Evolutionary conservation across 1,140 invertebrate genomes (phyloP).

Genomic region (Euwallacea similis): DNA sequence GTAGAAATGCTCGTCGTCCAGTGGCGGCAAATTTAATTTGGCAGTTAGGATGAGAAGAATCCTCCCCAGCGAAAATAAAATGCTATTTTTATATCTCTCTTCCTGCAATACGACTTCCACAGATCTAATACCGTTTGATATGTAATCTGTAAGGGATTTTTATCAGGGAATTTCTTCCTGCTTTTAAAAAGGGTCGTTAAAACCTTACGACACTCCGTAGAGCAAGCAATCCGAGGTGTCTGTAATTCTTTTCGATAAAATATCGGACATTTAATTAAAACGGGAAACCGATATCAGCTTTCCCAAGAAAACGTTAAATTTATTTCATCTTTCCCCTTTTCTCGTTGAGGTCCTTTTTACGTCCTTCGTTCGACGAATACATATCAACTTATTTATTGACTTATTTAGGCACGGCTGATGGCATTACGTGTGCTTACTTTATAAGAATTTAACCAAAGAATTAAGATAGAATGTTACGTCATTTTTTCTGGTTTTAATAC

Average conservation of each 20-base stretch:
- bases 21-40: not conserved
- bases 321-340: too few relatives aligned
- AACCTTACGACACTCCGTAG: not conserved
- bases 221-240: not conserved
- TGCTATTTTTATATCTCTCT: not conserved
- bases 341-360: too few relatives aligned
- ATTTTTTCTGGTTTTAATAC: too few relatives aligned
- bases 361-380: too few relatives aligned
- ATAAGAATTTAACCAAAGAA: too few relatives aligned
- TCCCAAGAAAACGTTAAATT: too few relatives aligned
- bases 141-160: not conserved
- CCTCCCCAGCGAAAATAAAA: not conserved
- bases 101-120: not conserved
- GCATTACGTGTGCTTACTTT: too few relatives aligned
- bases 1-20: not conserved
- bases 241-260: conserved; percentile 4
- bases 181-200: not conserved
- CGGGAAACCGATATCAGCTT: too few relatives aligned
- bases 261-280: not conserved
- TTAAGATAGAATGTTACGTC: too few relatives aligned
- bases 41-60: not conserved
- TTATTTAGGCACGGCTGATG: too few relatives aligned
- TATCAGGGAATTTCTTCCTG: not conserved
- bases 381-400: too few relatives aligned
- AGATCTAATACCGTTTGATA: not conserved